These are phyloP conservation scores for Brachylomia viminalis DNA, from an alignment of 2,888 invertebrate species.

Conservation along the genomic window DNA sequence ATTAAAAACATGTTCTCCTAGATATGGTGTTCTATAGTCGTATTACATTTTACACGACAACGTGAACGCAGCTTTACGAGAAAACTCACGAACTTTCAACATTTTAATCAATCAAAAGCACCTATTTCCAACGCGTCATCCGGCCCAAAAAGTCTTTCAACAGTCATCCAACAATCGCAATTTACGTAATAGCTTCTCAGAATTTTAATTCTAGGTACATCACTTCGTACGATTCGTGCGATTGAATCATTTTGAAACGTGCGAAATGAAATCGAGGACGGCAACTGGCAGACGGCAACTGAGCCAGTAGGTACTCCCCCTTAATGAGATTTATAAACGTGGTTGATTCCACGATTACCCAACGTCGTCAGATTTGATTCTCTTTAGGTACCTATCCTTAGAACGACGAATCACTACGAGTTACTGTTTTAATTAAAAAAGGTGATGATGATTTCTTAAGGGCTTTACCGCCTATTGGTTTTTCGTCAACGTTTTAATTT, in stretches of 20 bases:
- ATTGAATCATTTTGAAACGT: slow-evolving; percentile 82
- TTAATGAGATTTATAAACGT: slow-evolving; percentile 84
- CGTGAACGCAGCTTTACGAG: not conserved
- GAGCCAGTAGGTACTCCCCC: slow-evolving; percentile 71
- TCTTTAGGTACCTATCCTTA: slow-evolving; percentile 78
- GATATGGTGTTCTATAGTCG: not conserved
- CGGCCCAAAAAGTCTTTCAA: slow-evolving; percentile 54
- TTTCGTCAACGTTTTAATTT: slow-evolving; percentile 18
- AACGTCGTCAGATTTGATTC: slow-evolving; percentile 80
- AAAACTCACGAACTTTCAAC: slow-evolving; percentile 39
- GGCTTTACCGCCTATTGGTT: slow-evolving; percentile 23
- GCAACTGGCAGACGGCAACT: slow-evolving; percentile 68
- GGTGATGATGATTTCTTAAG: slow-evolving; percentile 38
- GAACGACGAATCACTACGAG: slow-evolving; percentile 69
- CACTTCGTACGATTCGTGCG: slow-evolving; percentile 51
- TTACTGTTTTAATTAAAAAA: slow-evolving; percentile 72
- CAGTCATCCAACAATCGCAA: slow-evolving; percentile 55
- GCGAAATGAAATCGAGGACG: slow-evolving; percentile 76
- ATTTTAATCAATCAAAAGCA: slow-evolving; percentile 61
- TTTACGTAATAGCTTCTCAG: slow-evolving; percentile 61
- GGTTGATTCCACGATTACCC: slow-evolving; percentile 81
- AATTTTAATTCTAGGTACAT: slow-evolving; percentile 62
- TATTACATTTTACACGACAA: not conserved
- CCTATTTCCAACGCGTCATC: slow-evolving; percentile 49
- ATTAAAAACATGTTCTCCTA: too few species aligned